A percentile compares a stretch with the other conserved stretches of the same genome.
These are phyloP conservation scores for Beaufortia kweichowensis DNA, from an alignment of 2,113 vertebrate genomes.

Conservation along the genomic window DNA sequence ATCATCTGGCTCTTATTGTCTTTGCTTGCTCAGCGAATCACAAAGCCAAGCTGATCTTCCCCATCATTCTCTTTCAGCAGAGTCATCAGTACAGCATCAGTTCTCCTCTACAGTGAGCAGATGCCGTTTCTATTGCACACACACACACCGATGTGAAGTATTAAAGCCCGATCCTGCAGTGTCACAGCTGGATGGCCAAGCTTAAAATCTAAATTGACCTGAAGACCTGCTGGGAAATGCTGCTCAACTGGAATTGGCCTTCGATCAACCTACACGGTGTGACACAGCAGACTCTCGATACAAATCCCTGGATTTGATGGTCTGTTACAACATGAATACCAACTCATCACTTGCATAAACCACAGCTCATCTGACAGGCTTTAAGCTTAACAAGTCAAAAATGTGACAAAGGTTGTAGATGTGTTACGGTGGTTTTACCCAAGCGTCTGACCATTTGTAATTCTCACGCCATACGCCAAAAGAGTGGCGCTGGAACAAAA, in stretches of 20 bases:
- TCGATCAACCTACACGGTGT: not conserved
- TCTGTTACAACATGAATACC: too few species aligned
- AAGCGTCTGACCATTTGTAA: constrained; percentile 18
- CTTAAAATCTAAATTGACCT: not conserved
- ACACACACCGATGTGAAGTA: constrained; percentile 10
- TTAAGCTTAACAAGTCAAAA: not conserved
- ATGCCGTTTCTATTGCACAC: not conserved
- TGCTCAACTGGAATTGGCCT: not conserved
- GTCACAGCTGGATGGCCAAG: constrained; percentile 20
- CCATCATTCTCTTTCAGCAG: not conserved
- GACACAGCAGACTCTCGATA: not conserved
- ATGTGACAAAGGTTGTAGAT: not conserved
- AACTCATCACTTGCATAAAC: not conserved
- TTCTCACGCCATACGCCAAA: constrained; percentile 23
- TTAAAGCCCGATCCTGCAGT: not conserved
- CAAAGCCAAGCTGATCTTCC: not conserved
- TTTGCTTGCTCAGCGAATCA: constrained; percentile 50
- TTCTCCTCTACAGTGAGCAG: constrained; percentile 29
- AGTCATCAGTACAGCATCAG: constrained; percentile 11
- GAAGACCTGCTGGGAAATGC: not conserved
- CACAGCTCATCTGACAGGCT: not conserved
- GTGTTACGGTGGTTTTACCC: not conserved
- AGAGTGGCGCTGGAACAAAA: constrained; percentile 28
- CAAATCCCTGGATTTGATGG: not conserved
- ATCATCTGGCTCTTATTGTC: constrained; percentile 41